Evolutionary conservation across 2,888 invertebrate species (phyloP).

Genomic region (Odontocolon sp.): DNA sequence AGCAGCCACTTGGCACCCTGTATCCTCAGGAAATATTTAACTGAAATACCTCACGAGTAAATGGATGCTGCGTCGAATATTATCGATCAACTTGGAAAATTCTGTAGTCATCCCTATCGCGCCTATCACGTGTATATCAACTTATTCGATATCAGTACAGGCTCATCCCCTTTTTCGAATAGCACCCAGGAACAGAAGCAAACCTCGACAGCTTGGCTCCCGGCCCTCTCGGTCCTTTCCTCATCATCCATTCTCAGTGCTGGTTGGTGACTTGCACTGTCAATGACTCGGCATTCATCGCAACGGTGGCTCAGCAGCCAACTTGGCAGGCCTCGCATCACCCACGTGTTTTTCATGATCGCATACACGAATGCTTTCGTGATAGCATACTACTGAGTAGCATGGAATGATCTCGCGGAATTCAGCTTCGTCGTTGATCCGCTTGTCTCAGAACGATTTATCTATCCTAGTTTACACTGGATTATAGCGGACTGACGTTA

Average conservation of each 20-base stretch:
- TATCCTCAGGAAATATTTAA: conserved; percentile 16
- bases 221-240: conserved; percentile 19
- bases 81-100: conserved; percentile 45
- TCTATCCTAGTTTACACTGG: not conserved
- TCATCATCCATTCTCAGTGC: conserved; percentile 68
- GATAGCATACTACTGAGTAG: conserved; percentile 21
- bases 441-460: conserved; percentile 13
- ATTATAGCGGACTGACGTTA: not conserved
- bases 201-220: conserved; percentile 47
- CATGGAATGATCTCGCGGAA: conserved; percentile 43
- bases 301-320: conserved; percentile 52
- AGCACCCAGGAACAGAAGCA: conserved; percentile 31
- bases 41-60: not conserved
- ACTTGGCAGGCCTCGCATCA: conserved; percentile 25
- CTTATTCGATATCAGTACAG: conserved; percentile 39
- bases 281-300: conserved; percentile 67
- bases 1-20: not conserved
- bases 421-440: not conserved
- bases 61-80: conserved; percentile 18
- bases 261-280: conserved; percentile 75
- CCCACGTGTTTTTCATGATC: conserved; percentile 38
- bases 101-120: conserved; percentile 50
- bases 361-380: conserved; percentile 39
- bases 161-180: conserved; percentile 42
- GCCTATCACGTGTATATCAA: conserved; percentile 48